Conservation (phyloP, 1,140 invertebrate species). For the Saxidomus purpurata region DNA sequence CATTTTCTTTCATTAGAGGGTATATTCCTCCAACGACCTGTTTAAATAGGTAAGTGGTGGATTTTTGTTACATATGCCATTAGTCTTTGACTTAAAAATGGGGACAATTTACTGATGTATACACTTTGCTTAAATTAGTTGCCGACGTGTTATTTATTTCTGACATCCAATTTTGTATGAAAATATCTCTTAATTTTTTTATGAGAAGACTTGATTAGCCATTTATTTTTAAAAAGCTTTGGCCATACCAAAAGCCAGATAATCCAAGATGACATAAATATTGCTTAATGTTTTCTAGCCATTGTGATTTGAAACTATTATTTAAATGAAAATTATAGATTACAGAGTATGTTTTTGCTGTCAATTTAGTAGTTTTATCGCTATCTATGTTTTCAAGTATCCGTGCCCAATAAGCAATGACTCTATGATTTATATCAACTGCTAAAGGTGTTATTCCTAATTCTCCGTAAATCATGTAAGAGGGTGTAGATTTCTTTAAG, state of each 20-base stretch:
- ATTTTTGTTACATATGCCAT: background rate
- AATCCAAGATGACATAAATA: no score
- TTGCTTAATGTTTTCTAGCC: conserved; percentile 28
- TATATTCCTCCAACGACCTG: no score
- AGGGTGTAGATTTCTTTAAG: conserved; percentile 29
- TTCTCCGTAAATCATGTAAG: no score
- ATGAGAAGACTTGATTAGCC: background rate
- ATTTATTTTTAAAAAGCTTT: background rate
- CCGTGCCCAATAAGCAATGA: conserved; percentile 35
- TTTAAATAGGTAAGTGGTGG: background rate
- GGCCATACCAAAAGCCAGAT: background rate
- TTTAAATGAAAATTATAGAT: background rate
- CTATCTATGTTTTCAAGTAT: background rate
- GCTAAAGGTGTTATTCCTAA: background rate
- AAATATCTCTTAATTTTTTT: conserved; percentile 21
- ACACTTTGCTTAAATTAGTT: background rate
- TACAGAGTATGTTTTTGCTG: background rate
- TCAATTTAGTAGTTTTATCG: background rate
- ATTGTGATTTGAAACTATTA: background rate
- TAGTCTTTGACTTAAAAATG: background rate
- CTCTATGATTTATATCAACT: conserved; percentile 3
- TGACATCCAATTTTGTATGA: conserved; percentile 27
- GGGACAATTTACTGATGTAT: background rate
- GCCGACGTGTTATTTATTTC: conserved; percentile 5
- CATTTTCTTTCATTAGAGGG: no score